Conservation (phyloP, 2,888 invertebrate species). For the Mesodorylaimus sp. region DNA sequence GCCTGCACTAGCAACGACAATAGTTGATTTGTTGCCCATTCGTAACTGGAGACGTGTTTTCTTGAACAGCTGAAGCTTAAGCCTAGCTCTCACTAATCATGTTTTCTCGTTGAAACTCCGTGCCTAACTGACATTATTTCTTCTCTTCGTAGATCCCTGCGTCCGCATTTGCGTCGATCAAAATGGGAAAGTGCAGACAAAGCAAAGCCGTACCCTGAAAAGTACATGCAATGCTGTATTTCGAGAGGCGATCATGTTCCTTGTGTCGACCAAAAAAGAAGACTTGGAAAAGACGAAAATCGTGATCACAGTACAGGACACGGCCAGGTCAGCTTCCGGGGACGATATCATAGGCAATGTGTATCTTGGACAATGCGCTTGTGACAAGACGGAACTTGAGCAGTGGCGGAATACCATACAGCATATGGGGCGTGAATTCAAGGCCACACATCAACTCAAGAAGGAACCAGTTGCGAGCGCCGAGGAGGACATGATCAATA, state of each 20-base stretch:
- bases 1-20: no score
- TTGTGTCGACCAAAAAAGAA: conserved; percentile 27
- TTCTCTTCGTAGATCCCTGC: conserved; percentile 31
- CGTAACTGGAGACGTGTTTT: no score
- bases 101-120: no score
- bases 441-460: conserved; percentile 27
- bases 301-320: conserved; percentile 28
- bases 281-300: conserved; percentile 31
- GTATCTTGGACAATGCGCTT: conserved; percentile 25
- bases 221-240: conserved; percentile 12
- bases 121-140: no score
- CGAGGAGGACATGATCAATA: no score
- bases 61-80: no score
- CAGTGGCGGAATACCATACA: conserved; percentile 33
- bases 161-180: conserved; percentile 32
- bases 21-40: no score
- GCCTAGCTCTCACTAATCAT: no score
- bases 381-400: conserved; percentile 30
- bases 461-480: no score
- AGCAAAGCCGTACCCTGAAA: conserved; percentile 26
- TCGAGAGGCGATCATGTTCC: conserved; percentile 25
- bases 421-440: conserved; percentile 28
- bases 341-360: conserved; percentile 33
- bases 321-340: conserved; percentile 26
- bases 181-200: conserved; percentile 22